phyloP scores from a whole-genome alignment of 2,888 invertebrate genomes.

The Cheilosia vernalis region DNA sequence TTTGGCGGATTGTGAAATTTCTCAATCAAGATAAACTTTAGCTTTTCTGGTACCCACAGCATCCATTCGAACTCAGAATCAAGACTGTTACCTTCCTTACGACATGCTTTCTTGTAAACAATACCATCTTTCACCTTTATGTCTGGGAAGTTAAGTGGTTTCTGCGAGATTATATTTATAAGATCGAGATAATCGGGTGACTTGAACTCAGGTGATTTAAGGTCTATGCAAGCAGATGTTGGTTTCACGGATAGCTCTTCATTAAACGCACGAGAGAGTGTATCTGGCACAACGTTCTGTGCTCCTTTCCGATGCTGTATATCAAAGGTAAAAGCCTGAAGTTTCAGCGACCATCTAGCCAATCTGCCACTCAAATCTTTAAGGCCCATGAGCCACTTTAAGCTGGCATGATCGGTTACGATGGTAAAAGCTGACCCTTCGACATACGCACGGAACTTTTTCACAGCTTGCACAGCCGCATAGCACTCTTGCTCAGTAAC shows the following conservation, averaged over 20 bases:
- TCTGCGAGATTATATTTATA: neutral
- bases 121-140: neutral
- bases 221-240: constrained; percentile 28
- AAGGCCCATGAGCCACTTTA: constrained; percentile 21
- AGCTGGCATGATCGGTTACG: constrained; percentile 25
- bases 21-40: neutral
- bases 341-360: constrained; percentile 74
- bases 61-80: neutral
- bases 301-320: constrained; percentile 76
- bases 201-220: constrained; percentile 16
- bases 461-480: too few relatives aligned
- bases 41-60: neutral
- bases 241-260: constrained; percentile 1
- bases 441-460: neutral
- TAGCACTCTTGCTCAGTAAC: too few relatives aligned
- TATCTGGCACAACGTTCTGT: constrained; percentile 73
- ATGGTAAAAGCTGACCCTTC: constrained; percentile 4
- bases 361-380: constrained; percentile 76
- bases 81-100: neutral
- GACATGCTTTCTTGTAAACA: neutral
- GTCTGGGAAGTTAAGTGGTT: neutral
- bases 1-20: neutral
- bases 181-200: neutral
- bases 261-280: constrained; percentile 42
- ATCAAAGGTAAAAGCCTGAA: constrained; percentile 69